Base-by-base conservation (phyloP, 35 echinoderm and acorn worm species). In the Acanthaster planci region DNA sequence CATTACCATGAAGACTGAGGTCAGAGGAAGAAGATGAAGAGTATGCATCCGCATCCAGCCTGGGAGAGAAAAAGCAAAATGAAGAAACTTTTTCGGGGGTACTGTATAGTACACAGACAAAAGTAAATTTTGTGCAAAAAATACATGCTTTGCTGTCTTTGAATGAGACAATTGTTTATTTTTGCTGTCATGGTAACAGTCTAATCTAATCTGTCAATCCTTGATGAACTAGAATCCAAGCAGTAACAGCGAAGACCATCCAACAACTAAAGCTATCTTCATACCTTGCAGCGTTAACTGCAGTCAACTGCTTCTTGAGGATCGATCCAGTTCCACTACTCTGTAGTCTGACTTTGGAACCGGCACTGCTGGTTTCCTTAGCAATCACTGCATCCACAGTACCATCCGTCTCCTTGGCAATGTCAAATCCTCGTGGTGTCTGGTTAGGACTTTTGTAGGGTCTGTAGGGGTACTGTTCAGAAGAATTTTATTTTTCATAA, bases 361-460 rank as follows among this genome's bases (percentile, higher is more conserved):
- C 34, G 30, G 21, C 23, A 29, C 26, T 26, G 34, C 64, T 34
- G 10, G 64, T 2, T 34, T 72, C 64, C n/a, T 9, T 5, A 31
- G 26, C 64, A 72, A 31, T 26, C 14, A 10, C 64, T 72, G 19
- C 64, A n/a, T 72, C 81, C 16, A 17, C 30, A 53, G 22, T 83
- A 34, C 7, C 31, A 37, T 36, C 51, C 5, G 52, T 57, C 36
- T 83, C 81, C 81, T 83, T 83, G 18, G 81, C 81, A 83, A 83
- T 53, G 38, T 83, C 81, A 51, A 83, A 83, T 21, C 81, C 81
- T 58, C 81, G 18, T 31, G 81, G 81, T 37, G 77, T 79, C 38
- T 83, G 55, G 32, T 60, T 83, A 7, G 81, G 30, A 8, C n/a
- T 57, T 32, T 81, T 44, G 26, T 83, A 81, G 21, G 79, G 79